Percentiles rank a stretch among this genome's conserved stretches.
phyloP scores from a whole-genome alignment of 2,888 invertebrate genomes.

The Eristalinus aeneus region DNA sequence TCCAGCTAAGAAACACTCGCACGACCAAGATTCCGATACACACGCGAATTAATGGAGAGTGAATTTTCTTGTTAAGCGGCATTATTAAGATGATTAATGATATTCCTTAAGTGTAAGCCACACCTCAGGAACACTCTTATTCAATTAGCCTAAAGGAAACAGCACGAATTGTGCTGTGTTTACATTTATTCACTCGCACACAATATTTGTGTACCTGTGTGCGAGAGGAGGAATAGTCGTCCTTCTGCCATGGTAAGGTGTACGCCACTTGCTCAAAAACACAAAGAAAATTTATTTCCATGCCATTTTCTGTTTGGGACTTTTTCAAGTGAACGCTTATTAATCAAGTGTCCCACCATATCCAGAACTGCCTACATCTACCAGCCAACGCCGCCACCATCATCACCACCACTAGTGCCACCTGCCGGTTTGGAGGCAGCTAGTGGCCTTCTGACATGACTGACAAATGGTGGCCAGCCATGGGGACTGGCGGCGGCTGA shows the following conservation, averaged over 20 bases:
- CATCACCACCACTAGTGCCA: constrained; percentile 48
- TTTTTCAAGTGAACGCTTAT: constrained; percentile 65
- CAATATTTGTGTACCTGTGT: constrained; percentile 5
- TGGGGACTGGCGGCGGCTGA: constrained; percentile 21
- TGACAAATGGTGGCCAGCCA: constrained; percentile 64
- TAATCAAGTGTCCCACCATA: constrained; percentile 67
- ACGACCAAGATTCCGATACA: background rate
- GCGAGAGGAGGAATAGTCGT: constrained; percentile 37
- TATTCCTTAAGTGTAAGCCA: constrained; percentile 60
- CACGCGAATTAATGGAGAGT: constrained; percentile 44
- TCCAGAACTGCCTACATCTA: constrained; percentile 34
- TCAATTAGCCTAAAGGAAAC: constrained; percentile 67
- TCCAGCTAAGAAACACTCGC: background rate
- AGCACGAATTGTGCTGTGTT: constrained; percentile 52
- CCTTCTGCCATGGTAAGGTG: constrained; percentile 46
- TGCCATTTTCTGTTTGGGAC: constrained; percentile 64
- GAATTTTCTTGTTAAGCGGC: constrained; percentile 59
- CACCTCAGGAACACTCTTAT: constrained; percentile 67
- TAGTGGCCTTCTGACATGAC: constrained; percentile 60
- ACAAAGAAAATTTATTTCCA: constrained; percentile 62
- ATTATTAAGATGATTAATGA: constrained; percentile 68
- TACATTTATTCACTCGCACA: constrained; percentile 41
- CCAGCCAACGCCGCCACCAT: background rate
- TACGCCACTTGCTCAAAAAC: constrained; percentile 50
- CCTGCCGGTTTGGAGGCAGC: constrained; percentile 66